Base-by-base conservation (phyloP, 2,888 invertebrate species). In the Ormyrus rosae region DNA sequence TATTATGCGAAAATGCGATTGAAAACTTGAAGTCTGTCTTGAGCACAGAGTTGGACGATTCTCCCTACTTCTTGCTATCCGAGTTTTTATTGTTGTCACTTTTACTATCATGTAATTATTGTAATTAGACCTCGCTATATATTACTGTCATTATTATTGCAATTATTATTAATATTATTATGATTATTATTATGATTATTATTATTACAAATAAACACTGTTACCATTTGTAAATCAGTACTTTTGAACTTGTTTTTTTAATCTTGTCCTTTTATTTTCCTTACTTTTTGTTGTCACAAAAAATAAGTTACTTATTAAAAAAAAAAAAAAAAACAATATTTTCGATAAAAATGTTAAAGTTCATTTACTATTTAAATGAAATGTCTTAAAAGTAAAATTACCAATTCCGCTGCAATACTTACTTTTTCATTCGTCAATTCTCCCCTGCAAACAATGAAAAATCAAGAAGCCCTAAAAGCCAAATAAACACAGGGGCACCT, bases 101-200 rank as follows among this genome's bases (percentile, higher is more conserved):
- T 90, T 88, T 86, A 89, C 87, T 88, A 88, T 87, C 87, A 86
- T 89, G 89, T 90, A 90, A 90, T 90, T 90, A 90, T 88, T 90
- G 90, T 90, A 90, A 90, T 89, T 90, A 90, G 89, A 88, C 87
- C 86, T 87, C 87, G 88, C 88, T 90, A 88, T 87, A 86, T 34
- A 73, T 63, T 11, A 60, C 53, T 67, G 64, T 67, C 34, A 74
- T 87, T 87, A 87, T 86, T 86, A 85, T 86, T 84, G 87, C 87
- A 85, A 87, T 87, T 83, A 85, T 87, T 83, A 85, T 87, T 83
- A 86, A 86, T 71, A 70, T 74, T 63, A 74, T 72, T 76, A 78
- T 69, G 63, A 82, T 75, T 53, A 82, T 74, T 69, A 82, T 78
- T 53, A 80, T 88, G 87, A 88, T 87, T 61, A 80, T 79, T 55